phyloP scores from a whole-genome alignment of 2,888 invertebrate genomes.

The Macrophya annulata region DNA sequence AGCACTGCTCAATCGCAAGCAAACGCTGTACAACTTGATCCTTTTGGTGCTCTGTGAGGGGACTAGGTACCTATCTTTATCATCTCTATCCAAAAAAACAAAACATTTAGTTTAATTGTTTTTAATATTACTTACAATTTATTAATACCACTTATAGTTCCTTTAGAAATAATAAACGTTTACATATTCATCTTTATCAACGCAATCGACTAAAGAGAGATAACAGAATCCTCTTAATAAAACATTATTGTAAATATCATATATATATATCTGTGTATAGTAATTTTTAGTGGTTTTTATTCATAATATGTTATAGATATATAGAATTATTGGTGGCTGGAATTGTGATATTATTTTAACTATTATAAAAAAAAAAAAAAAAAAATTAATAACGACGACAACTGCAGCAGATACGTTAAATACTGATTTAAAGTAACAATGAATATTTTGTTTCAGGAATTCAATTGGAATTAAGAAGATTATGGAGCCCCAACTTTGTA shows the following conservation, averaged over 20 bases:
- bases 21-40: constrained; percentile 81
- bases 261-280: not conserved
- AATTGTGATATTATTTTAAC: not conserved
- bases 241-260: constrained; percentile 1
- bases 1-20: constrained; percentile 75
- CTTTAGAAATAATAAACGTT: not conserved
- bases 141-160: constrained; percentile 12
- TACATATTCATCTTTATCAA: not conserved
- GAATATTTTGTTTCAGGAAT: constrained; percentile 70
- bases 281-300: not conserved
- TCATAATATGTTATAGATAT: not conserved
- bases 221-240: not conserved
- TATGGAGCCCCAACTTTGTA: constrained; percentile 71
- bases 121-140: constrained; percentile 9
- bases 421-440: constrained; percentile 34
- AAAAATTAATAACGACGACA: too few species aligned
- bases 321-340: not conserved
- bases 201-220: not conserved
- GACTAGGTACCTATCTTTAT: constrained; percentile 68
- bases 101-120: not conserved
- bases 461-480: constrained; percentile 69
- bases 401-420: not conserved
- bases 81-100: constrained; percentile 20
- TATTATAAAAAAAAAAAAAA: not conserved
- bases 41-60: constrained; percentile 80